These are phyloP conservation scores for Dendrolimus punctatus DNA, from an alignment of 1,140 invertebrate genomes.

Conservation along the genomic window DNA sequence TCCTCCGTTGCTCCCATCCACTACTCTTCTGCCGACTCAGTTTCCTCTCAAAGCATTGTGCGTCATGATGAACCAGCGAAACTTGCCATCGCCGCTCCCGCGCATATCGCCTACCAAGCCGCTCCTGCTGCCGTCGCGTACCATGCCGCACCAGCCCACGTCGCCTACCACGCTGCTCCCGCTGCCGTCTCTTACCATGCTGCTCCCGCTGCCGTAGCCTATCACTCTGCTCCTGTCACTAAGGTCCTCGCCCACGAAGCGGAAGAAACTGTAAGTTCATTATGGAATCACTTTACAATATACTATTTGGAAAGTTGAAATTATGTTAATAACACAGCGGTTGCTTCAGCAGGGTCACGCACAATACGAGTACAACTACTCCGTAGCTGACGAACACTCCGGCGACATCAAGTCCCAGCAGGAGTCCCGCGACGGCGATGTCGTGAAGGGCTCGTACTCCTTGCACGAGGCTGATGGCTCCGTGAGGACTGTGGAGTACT, in stretches of 20 bases:
- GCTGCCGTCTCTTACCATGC: conserved; percentile 6
- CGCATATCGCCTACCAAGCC: conserved; percentile 15
- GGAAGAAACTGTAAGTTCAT: conserved; percentile 26
- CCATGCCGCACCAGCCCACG: conserved; percentile 21
- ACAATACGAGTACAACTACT: conserved; percentile 50
- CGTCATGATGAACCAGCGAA: conserved; percentile 17
- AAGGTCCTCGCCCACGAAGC: conserved; percentile 16
- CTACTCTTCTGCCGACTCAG: conserved; percentile 9
- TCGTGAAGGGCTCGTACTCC: conserved; percentile 72
- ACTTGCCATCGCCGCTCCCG: conserved; percentile 23
- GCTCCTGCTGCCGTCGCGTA: conserved; percentile 20
- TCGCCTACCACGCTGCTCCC: conserved; percentile 23
- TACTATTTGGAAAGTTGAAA: background rate
- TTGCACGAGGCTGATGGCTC: conserved; percentile 72
- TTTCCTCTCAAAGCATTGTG: conserved; percentile 5
- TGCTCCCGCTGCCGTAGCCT: conserved; percentile 4
- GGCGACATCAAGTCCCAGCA: conserved; percentile 71
- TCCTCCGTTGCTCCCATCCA: conserved; percentile 10
- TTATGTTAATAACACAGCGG: background rate
- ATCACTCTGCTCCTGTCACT: conserved; percentile 8
- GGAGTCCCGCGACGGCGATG: conserved; percentile 69
- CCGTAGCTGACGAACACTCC: conserved; percentile 66
- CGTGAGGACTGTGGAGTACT: conserved; percentile 68
- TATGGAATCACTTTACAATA: background rate
- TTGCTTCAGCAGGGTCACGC: conserved; percentile 40